Evolutionary conservation across 2,113 vertebrate species (phyloP).

Genomic region (Casuarius casuarius): DNA sequence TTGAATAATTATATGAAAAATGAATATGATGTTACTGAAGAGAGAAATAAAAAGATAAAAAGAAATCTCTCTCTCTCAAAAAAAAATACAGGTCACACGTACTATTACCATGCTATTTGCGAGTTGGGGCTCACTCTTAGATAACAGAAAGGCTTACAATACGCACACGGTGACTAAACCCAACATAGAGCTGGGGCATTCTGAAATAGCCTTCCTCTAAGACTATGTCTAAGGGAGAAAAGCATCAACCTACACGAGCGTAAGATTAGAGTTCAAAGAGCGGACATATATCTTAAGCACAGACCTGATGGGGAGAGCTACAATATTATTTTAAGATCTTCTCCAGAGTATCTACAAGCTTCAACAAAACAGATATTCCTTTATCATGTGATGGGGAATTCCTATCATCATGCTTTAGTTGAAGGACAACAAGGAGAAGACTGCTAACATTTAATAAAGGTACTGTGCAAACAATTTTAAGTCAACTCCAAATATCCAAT

Average conservation of each 20-base stretch:
- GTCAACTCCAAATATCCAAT: neutral
- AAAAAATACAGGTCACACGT: neutral
- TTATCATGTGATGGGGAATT: neutral
- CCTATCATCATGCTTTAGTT: neutral
- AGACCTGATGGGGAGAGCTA: neutral
- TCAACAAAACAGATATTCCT: neutral
- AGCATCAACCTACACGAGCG: fast-evolving
- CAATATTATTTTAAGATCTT: neutral
- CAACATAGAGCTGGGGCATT: fast-evolving
- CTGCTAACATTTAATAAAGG: neutral
- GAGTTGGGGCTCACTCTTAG: neutral
- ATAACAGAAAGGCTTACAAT: neutral
- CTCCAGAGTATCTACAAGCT: neutral
- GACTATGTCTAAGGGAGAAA: neutral
- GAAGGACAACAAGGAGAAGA: neutral
- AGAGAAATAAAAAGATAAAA: neutral
- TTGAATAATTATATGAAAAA: neutral
- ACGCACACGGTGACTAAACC: fast-evolving
- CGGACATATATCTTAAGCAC: neutral
- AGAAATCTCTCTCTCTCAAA: neutral
- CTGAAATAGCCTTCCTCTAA: neutral
- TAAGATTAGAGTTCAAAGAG: neutral
- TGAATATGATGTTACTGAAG: neutral
- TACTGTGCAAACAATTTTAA: neutral
- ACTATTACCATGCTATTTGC: too few relatives aligned